Evolutionary conservation across 1,140 invertebrate species (phyloP).

Genomic region (Drosophila chauvacae): DNA sequence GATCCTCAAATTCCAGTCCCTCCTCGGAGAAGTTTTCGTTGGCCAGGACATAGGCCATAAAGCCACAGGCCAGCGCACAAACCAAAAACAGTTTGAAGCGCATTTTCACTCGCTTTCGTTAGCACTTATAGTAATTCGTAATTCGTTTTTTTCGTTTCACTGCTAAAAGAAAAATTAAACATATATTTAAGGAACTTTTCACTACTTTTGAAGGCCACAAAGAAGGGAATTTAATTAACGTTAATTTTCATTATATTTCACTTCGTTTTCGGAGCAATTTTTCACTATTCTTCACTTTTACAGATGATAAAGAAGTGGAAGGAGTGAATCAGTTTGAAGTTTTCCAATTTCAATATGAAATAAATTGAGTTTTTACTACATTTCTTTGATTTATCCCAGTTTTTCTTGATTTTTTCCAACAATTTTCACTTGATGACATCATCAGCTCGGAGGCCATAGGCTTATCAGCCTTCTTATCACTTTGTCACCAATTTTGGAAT

Average conservation of each 20-base stretch:
- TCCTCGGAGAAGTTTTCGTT: conserved; percentile 78
- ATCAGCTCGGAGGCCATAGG: conserved; percentile 30
- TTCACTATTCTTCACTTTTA: conserved; percentile 10
- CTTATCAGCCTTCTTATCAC: conserved; percentile 59
- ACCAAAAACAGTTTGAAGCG: conserved; percentile 81
- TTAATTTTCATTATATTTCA: not conserved
- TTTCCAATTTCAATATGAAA: not conserved
- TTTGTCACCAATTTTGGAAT: conserved; percentile 28
- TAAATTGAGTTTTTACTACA: conserved; percentile 3
- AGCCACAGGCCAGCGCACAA: conserved; percentile 75
- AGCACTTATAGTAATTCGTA: conserved; percentile 37
- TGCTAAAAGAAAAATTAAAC: conserved; percentile 34
- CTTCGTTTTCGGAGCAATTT: conserved; percentile 18
- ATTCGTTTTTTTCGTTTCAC: conserved; percentile 61
- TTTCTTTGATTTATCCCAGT: conserved; percentile 4
- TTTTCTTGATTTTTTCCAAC: conserved; percentile 23
- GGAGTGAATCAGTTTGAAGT: not conserved
- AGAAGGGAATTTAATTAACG: not conserved
- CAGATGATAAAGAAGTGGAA: no score
- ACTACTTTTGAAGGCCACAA: not conserved
- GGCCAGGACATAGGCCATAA: conserved; percentile 76
- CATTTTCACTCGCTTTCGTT: conserved; percentile 64
- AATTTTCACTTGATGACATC: conserved; percentile 74
- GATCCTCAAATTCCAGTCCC: conserved; percentile 65
- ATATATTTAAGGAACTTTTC: not conserved